Evolutionary conservation across 2,797 vertebrate species (phyloP), one percentile per base, ranked within the genome.

Genomic region (Distichodus sexfasciatus): DNA sequence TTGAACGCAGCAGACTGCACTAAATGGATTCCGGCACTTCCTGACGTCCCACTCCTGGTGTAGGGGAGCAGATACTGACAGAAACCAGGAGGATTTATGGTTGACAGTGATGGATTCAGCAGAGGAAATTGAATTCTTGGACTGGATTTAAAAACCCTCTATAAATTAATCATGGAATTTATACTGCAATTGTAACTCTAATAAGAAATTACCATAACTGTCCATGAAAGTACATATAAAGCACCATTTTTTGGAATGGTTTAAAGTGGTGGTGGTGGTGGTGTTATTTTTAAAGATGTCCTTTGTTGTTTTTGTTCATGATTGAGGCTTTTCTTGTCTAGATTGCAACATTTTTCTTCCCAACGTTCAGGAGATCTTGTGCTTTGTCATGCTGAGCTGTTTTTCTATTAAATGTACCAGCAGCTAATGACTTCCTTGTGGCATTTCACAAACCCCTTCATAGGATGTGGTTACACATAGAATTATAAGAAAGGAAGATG

Each of bases 1-100:
- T 51, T 59, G 36, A 61, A 46, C 48, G 43, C 46, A 26, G 41
- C 55, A 58, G 47, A 64, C 54, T 61, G 19, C 48, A 57, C 10
- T 72, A 58, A 68, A 72, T 76, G 44, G 64, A 58, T 72, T 38
- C 46, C 23, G 38, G 51, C 11, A 12, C 19, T 26, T 36, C 40
- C 8, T 41, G 12, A 24, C 21, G 5, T 23, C 17, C 54, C 24
- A 24, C 36, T 24, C 7, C 35, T 40, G 19, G 12, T 40, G 35
- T 3, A 58, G 21, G 3, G 11, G 55, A 58, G 21, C n/a, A 6
- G 17, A 40, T 19, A 5, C 12, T 14, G 35, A 38, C 61, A 17
- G 46, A 38, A 70, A 28, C 8, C 54, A 28, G 17, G 35, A 36
- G 35, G 40, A 38, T 35, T 21, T 33, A 17, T 29, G 31, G 31